Evolutionary conservation across 2,888 invertebrate genomes (phyloP), one percentile per base, ranked within the genome.

Genomic region (Phyllotreta cruciferae): DNA sequence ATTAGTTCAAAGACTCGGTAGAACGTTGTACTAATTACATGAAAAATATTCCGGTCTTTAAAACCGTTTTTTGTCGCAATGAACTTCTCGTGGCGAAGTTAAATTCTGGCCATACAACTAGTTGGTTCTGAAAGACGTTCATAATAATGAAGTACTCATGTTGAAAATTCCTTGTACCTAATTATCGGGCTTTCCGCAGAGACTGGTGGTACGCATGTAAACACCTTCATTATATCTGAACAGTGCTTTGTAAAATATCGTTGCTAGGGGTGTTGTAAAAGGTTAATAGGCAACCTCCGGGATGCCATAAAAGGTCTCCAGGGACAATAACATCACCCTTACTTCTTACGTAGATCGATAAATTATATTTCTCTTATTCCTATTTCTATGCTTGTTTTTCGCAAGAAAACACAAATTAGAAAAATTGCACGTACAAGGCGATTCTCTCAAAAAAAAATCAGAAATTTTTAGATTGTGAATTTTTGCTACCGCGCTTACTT

Each of bases 191-290:
- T 74, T 71, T 73, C 70, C 69, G 65, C 54, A 64, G 71, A 72
- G 74, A 71, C 72, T 71, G 69, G 66, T 72, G 75, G 73, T 75
- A 76, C 75, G 78, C 78, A 79, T 79, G 78, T 78, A 78, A 79
- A 79, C 78, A 78, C 75, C 78, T 77, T 78, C 78, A 78, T 79
- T 79, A 79, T 74, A 70, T 72, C 69, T 60, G 45, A 56, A 57
- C 60, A 54, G 67, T 70, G 73, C 73, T 73, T 73, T 74, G 72
- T 75, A 71, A 76, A 75, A 76, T 77, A 76, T 75, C 74, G 73
- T 69, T 68, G 44, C 71, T 72, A 66, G 71, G 73, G 72, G 71
- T 68, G 72, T 67, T 70, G 72, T 75, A 75, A 76, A 75, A 76
- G 76, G 76, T 76, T 77, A 77, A 77, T 77, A 74, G 75, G 76